A percentile compares a stretch with the other conserved stretches of the same genome.
These are phyloP conservation scores for Cryptocheilus praepositus DNA, from an alignment of 2,888 invertebrate species.

Conservation along the genomic window DNA sequence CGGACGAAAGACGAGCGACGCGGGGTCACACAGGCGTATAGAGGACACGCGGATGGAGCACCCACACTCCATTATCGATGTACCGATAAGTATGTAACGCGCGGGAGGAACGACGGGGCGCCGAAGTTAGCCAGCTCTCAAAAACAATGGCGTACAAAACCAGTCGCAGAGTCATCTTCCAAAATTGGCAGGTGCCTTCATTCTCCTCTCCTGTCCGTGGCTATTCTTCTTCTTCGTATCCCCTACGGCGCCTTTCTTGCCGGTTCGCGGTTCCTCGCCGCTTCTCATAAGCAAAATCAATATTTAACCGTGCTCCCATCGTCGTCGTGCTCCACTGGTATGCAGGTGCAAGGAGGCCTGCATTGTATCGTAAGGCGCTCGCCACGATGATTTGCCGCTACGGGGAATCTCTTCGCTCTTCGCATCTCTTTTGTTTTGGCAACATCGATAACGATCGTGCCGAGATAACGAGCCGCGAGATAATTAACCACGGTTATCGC, in stretches of 20 bases:
- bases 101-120: slow-evolving; percentile 38
- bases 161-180: slow-evolving; percentile 55
- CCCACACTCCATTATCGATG: slow-evolving; percentile 45
- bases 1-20: slow-evolving; percentile 32
- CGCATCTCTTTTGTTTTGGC: slow-evolving; percentile 17
- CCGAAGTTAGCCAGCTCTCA: slow-evolving; percentile 30
- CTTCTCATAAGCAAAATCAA: slow-evolving; percentile 50
- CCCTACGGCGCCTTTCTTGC: slow-evolving; percentile 7
- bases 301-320: slow-evolving; percentile 52
- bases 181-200: slow-evolving; percentile 59
- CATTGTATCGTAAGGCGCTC: slow-evolving; percentile 47
- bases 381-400: slow-evolving; percentile 31
- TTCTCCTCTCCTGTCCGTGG: neutral
- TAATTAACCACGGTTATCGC: slow-evolving; percentile 46
- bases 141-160: slow-evolving; percentile 44
- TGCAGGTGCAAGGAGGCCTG: slow-evolving; percentile 62
- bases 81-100: slow-evolving; percentile 46
- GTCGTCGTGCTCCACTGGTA: slow-evolving; percentile 29
- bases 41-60: slow-evolving; percentile 39
- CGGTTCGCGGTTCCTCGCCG: slow-evolving; percentile 8
- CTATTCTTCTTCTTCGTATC: neutral
- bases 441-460: slow-evolving; percentile 44
- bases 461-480: slow-evolving; percentile 42
- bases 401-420: slow-evolving; percentile 38
- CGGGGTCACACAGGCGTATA: slow-evolving; percentile 37